Conservation (phyloP, 2,113 vertebrate species). For the Phyllostomus discolor region DNA sequence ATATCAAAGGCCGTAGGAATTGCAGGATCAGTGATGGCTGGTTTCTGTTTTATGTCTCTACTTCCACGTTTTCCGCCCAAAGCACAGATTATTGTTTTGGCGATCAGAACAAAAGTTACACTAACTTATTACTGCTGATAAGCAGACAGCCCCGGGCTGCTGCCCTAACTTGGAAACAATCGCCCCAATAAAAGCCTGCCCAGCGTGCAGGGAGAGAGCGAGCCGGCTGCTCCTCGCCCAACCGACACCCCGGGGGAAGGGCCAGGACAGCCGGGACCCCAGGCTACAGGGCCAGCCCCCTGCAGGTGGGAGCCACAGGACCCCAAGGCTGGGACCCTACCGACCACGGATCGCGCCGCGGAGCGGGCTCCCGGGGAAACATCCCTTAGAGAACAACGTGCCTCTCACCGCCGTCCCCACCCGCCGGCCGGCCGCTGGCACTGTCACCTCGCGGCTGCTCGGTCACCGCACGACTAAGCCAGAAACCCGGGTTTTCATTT, state of each 20-base stretch:
- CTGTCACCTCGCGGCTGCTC: constrained; percentile 1
- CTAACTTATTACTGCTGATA: constrained; percentile 3
- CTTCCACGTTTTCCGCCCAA: background rate
- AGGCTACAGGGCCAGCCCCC: background rate
- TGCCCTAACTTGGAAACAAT: background rate
- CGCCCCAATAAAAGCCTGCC: background rate
- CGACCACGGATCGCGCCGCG: background rate
- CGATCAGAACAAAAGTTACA: constrained; percentile 40
- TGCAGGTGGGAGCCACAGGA: background rate
- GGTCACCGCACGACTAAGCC: background rate
- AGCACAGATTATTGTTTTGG: background rate
- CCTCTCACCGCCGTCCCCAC: background rate
- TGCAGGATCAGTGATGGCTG: background rate
- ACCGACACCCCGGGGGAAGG: background rate
- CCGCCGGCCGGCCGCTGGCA: background rate
- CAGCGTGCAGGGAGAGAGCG: background rate
- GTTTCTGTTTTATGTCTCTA: background rate
- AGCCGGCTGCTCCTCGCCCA: background rate
- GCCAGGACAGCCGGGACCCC: background rate
- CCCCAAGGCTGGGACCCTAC: background rate
- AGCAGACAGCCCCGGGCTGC: background rate
- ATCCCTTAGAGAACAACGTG: background rate
- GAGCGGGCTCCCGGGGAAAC: background rate
- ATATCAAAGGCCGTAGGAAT: background rate
- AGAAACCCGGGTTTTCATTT: background rate